Evolutionary conservation across 2,888 invertebrate genomes (phyloP), one percentile per base, ranked within the genome.

Genomic region (Sinopyrophorus schimmeli): DNA sequence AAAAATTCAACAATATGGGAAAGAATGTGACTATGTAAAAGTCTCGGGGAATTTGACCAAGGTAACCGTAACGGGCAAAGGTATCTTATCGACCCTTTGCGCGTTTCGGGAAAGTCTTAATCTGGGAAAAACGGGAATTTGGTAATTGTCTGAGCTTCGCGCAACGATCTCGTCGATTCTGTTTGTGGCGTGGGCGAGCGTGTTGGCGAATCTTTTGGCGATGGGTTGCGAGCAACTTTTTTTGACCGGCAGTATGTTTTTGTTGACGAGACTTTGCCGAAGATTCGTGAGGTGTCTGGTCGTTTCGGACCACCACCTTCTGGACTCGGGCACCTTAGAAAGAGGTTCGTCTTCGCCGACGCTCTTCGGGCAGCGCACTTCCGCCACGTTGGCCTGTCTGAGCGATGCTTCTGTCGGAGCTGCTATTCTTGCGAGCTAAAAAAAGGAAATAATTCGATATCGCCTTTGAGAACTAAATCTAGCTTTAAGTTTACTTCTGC

Each of bases 391-490:
- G 70, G 44, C 39, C 4, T 46, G 28, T 20, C 74, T 68, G 41
- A 81, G 55, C n/a, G 82, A 84, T 7, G 85, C 79, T 61, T 81
- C 79, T 0, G 87, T 87, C 1, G 84, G 84, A 0, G 84, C 82
- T 4, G 81, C 76, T 43, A 86, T 78, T 41, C 86, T 76, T 14
- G 81, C 81, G 60, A 84, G 74, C 83, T 83, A 61, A 30, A 60
- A 60, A 55, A n/a, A 32, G 17, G 44, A 18, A 35, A 23, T 32
- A 21, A 21, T 3, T n/a, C 3, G 9, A 21, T 3, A 21, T 21
- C 9, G 5, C 21, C 31, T 1, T 7, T 11, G n/a, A 3, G 17
- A 3, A 21, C 2, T 2, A 21, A 21, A 21, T 6, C 27, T 10
- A n/a, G n/a, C n/a, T n/a, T n/a, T n/a, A n/a, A n/a, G 23, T 41